These are phyloP conservation scores for Apogon talboti DNA, from an alignment of 2,797 vertebrate genomes.

Conservation along the genomic window DNA sequence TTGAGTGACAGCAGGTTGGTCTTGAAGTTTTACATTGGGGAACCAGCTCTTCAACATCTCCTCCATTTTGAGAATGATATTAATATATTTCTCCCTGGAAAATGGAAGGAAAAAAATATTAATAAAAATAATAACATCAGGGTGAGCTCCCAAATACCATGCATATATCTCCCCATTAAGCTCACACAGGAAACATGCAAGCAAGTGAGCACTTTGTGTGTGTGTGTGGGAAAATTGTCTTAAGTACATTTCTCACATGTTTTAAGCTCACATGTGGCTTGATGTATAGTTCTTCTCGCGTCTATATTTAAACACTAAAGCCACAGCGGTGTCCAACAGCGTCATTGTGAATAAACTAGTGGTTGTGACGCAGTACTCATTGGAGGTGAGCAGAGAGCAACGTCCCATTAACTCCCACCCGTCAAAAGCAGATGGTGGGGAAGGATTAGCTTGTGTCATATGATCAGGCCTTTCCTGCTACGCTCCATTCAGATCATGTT, in stretches of 20 bases:
- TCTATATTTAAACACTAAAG: conserved; percentile 81
- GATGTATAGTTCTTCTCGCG: conserved; percentile 58
- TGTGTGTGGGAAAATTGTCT: conserved; percentile 26
- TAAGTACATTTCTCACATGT: conserved; percentile 78
- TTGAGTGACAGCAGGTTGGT: conserved; percentile 64
- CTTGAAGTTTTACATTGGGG: conserved; percentile 80
- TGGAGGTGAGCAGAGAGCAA: conserved; percentile 42
- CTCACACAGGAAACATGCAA: conserved; percentile 60
- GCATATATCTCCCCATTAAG: conserved; percentile 49
- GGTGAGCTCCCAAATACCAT: conserved; percentile 25
- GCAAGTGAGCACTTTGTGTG: conserved; percentile 18
- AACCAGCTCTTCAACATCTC: conserved; percentile 89
- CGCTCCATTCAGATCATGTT: conserved; percentile 69
- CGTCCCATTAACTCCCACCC: conserved; percentile 61
- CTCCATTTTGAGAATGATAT: conserved; percentile 87
- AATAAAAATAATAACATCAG: too few species aligned
- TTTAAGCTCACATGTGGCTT: conserved; percentile 73
- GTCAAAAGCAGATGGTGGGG: conserved; percentile 79
- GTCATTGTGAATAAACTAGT: conserved; percentile 65
- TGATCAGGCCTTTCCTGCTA: conserved; percentile 73
- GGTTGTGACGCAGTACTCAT: conserved; percentile 65
- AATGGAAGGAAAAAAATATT: too few species aligned
- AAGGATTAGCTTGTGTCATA: conserved; percentile 79
- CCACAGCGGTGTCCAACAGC: conserved; percentile 58
- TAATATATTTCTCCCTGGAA: conserved; percentile 82